Evolutionary conservation across 2,797 vertebrate species (phyloP).

Genomic region (Neopelma chrysocephalum): DNA sequence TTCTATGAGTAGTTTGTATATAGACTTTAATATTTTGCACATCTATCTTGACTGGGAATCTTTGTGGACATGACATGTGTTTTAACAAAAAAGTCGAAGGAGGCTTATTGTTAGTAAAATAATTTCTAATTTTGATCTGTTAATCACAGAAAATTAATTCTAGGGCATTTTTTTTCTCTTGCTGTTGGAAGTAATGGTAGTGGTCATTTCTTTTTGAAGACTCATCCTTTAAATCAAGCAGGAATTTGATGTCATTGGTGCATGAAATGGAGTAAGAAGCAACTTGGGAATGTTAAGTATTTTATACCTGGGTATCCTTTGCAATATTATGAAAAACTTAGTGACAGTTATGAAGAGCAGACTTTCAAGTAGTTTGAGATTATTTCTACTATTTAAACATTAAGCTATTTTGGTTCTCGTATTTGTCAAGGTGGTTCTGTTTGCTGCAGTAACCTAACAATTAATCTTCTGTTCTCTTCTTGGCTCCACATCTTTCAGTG

Average conservation of each 20-base stretch:
- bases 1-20: neutral
- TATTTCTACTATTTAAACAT: neutral
- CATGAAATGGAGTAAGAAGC: neutral
- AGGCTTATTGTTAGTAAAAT: neutral
- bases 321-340: neutral
- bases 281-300: neutral
- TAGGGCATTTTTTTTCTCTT: neutral
- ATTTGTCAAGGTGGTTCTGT: neutral
- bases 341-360: neutral
- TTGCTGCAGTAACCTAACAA: neutral
- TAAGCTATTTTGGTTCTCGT: neutral
- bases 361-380: neutral
- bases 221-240: neutral
- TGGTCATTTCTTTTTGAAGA: neutral
- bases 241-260: neutral
- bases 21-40: neutral
- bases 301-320: neutral
- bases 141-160: neutral
- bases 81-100: neutral
- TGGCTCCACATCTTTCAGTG: neutral
- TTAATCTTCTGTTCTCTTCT: neutral
- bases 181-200: neutral
- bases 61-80: neutral
- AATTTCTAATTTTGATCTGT: neutral
- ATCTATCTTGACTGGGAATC: neutral